Evolutionary conservation across 64 coral and sea anemone genomes (phyloP), one percentile per base, ranked within the genome.

Genomic region (Porites australiensis): DNA sequence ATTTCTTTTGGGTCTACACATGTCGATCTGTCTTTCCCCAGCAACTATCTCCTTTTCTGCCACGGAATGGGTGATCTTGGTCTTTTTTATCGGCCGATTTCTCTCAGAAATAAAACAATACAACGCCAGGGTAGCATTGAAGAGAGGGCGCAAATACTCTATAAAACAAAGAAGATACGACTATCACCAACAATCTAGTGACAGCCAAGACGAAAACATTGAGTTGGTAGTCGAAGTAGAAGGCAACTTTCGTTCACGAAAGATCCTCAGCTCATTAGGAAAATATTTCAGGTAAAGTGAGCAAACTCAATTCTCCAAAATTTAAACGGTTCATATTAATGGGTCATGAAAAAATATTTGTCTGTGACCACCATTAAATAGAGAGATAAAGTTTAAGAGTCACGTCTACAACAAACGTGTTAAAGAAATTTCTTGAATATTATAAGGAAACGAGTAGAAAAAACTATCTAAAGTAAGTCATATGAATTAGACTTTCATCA

Each of bases 81-180:
- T 88, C 10, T 88, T 88, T 47, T 74, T 88, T 58, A 23, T 74
- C 18, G 85, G 85, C 4, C 85, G 63, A 15, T 88, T 73, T 6
- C 51, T 73, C 0, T 72, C 85, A 6, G 85, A 72, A 13, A 58
- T 73, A 15, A 60, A 75, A 58, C 68, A 73, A 61, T 72, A 74
- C 19, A 74, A 18, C 13, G 74, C 73, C 50, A 87, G 22, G 65
- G 45, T 44, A 55, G n/a, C 23, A 54, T 2, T 20, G 23, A 52
- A 50, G 18, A 72, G 12, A 44, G n/a, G 13, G 48, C 8, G 2
- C 14, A 3, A 21, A 14, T 44, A 66, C 50, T 12, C 47, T 54
- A 13, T 1, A 6, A 66, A 83, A 83, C 44, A 67, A 8, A n/a
- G 61, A 68, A 65, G 14, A n/a, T 50, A 83, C 67, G 18, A 65